A percentile compares a stretch with the other conserved stretches of the same genome.
phyloP scores from a whole-genome alignment of 2,888 invertebrate genomes.

The Drosophila paranaensis region DNA sequence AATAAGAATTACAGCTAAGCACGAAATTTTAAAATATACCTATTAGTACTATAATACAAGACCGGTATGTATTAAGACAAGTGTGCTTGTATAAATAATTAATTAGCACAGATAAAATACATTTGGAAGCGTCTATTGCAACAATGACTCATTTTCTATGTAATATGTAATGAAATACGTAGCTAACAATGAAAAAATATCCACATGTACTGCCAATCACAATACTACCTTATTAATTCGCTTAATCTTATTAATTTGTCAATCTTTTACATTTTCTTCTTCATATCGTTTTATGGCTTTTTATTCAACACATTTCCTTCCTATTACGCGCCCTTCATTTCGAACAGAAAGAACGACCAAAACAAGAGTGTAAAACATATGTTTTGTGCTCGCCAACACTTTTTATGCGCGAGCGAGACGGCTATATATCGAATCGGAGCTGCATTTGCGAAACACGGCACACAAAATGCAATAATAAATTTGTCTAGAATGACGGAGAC shows the following conservation, averaged over 20 bases:
- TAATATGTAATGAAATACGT: neutral
- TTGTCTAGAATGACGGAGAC: slow-evolving; percentile 60
- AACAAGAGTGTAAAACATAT: slow-evolving; percentile 67
- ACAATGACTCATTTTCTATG: neutral
- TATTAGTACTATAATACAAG: neutral
- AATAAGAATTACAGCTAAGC: no score
- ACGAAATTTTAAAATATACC: neutral
- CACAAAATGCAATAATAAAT: slow-evolving; percentile 72
- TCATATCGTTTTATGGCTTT: neutral
- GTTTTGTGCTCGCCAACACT: slow-evolving; percentile 43
- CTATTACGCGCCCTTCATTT: slow-evolving; percentile 15
- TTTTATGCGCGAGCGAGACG: slow-evolving; percentile 47
- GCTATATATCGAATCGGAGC: slow-evolving; percentile 36
- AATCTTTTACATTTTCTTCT: no score
- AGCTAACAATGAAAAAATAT: fast-evolving
- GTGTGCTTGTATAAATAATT: neutral
- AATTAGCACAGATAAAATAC: neutral
- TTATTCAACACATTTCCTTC: neutral
- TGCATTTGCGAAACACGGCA: slow-evolving; percentile 68
- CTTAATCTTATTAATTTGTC: neutral
- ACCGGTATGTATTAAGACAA: neutral
- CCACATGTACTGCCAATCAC: neutral
- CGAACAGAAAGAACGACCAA: slow-evolving; percentile 39
- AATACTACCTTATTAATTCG: neutral
- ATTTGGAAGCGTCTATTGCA: neutral